Evolutionary conservation across 2,113 vertebrate species (phyloP).

Genomic region (Perccottus glenii): DNA sequence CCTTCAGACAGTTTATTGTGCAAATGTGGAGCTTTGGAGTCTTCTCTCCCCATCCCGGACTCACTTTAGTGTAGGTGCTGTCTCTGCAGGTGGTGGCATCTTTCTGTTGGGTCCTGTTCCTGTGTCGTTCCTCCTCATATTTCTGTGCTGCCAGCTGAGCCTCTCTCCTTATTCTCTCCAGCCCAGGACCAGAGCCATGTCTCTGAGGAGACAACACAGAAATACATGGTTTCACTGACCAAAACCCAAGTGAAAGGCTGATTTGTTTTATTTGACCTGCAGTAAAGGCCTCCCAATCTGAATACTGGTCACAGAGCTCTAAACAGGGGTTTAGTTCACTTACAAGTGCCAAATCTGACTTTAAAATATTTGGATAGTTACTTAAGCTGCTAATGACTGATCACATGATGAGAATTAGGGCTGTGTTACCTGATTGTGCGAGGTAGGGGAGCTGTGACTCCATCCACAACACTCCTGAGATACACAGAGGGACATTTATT

Average conservation of each 20-base stretch:
- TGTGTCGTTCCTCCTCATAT: conserved; percentile 92
- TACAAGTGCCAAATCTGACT: too few relatives aligned
- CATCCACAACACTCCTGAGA: conserved; percentile 65
- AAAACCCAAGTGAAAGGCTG: too few relatives aligned
- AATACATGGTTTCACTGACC: too few relatives aligned
- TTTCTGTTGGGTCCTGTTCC: conserved; percentile 82
- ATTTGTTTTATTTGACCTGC: too few relatives aligned
- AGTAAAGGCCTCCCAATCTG: background rate
- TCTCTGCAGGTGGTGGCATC: conserved; percentile 63
- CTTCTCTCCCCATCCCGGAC: background rate
- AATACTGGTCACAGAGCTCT: too few relatives aligned
- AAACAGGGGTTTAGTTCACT: too few relatives aligned
- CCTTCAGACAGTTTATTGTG: too few relatives aligned
- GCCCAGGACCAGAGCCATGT: conserved; percentile 6
- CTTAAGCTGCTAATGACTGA: too few relatives aligned
- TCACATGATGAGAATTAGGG: too few relatives aligned
- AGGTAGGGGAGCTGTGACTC: conserved; percentile 39
- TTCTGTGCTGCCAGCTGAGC: conserved; percentile 90
- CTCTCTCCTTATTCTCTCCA: conserved; percentile 89
- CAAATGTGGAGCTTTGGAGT: too few relatives aligned
- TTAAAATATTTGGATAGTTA: too few relatives aligned
- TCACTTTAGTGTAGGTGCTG: conserved; percentile 83
- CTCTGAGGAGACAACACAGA: background rate
- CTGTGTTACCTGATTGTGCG: conserved; percentile 70
- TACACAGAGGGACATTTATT: background rate